Conservation (phyloP, 1,140 invertebrate genomes). For the Drosophila yakuba region DNA sequence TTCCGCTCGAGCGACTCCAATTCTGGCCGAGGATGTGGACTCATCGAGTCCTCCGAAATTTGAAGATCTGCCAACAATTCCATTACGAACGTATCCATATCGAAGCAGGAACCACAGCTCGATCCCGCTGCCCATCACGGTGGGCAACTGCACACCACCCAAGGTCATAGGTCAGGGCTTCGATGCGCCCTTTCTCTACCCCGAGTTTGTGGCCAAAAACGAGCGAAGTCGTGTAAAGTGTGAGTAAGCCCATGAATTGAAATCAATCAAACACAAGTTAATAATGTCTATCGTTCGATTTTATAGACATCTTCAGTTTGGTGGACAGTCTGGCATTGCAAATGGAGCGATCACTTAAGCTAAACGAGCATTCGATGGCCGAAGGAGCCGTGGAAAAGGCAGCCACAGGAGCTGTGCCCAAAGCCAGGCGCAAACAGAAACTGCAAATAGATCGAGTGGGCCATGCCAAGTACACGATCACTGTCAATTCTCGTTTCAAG, state of each 20-base stretch:
- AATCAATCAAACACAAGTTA: no score
- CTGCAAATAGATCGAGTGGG: background rate
- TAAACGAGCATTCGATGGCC: background rate
- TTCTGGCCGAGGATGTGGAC: background rate
- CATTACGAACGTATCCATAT: background rate
- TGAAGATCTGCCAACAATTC: background rate
- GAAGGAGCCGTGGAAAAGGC: background rate
- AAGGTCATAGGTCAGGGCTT: constrained; percentile 38
- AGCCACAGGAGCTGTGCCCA: constrained; percentile 40
- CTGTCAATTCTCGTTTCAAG: background rate
- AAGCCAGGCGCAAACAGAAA: constrained; percentile 1
- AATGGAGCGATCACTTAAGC: constrained; percentile 14
- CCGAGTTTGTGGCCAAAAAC: constrained; percentile 19
- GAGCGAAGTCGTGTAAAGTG: constrained; percentile 28
- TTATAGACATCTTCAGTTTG: constrained; percentile 39
- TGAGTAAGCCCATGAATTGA: constrained; percentile 18
- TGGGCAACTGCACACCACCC: constrained; percentile 31
- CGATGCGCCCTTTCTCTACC: constrained; percentile 52
- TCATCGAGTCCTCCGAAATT: background rate
- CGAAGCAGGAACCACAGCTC: background rate
- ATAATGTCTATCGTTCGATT: background rate
- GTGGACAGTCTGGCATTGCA: constrained; percentile 38
- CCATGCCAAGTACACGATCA: background rate
- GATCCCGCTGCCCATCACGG: no score
- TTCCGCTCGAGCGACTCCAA: background rate